phyloP scores from a whole-genome alignment of 2,797 vertebrate species.

The Helicolenus hilgendorfi region DNA sequence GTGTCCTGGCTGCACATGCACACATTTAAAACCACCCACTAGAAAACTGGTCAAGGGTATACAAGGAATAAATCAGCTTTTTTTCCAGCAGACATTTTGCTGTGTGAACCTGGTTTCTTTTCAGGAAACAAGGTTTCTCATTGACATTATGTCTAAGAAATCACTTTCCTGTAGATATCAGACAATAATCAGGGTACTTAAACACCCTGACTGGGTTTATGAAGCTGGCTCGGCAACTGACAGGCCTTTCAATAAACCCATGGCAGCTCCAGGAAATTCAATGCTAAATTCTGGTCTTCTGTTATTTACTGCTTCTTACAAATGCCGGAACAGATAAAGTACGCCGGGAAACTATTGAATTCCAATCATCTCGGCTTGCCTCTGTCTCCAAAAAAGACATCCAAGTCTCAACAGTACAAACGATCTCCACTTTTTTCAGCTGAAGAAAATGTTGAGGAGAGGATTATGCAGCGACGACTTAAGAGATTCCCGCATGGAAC shows the following conservation, averaged over 20 bases:
- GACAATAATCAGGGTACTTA: conserved; percentile 6
- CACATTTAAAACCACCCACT: background rate
- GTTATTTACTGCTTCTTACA: conserved; percentile 23
- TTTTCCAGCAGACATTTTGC: background rate
- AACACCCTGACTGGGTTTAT: conserved; percentile 1
- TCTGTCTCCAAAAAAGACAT: conserved; percentile 46
- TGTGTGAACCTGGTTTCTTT: background rate
- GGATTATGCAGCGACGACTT: conserved; percentile 73
- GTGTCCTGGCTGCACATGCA: background rate
- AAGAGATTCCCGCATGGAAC: conserved; percentile 68
- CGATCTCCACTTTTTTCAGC: conserved; percentile 53
- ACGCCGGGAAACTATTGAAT: conserved; percentile 33
- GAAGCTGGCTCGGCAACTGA: background rate
- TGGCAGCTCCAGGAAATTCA: conserved; percentile 6
- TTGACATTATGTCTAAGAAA: background rate
- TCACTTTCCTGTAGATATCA: background rate
- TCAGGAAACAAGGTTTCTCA: background rate
- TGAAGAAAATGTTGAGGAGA: conserved; percentile 51
- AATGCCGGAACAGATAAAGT: conserved; percentile 42
- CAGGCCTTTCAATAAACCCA: conserved; percentile 34
- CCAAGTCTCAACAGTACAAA: conserved; percentile 53
- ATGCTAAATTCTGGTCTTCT: conserved; percentile 23
- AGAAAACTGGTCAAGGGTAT: background rate
- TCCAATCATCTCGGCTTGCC: conserved; percentile 50
- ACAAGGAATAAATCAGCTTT: background rate